These are phyloP conservation scores for Euwallacea fornicatus DNA, from an alignment of 1,140 invertebrate genomes.

Conservation along the genomic window DNA sequence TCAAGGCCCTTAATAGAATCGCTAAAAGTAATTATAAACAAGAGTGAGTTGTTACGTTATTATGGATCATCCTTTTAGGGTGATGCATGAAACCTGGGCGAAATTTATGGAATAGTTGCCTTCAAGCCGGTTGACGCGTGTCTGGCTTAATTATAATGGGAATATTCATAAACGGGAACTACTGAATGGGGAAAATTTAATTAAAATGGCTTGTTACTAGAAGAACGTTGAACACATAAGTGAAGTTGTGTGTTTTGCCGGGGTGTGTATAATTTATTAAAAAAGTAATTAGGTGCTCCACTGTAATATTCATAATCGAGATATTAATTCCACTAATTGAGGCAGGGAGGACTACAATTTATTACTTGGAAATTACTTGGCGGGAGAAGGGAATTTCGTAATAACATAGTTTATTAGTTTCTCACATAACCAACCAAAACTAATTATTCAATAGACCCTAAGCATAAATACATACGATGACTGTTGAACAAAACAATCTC, in stretches of 20 bases:
- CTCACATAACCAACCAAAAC: background rate
- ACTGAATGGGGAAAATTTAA: constrained; percentile 45
- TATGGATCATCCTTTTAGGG: constrained; percentile 32
- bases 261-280: constrained; percentile 39
- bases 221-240: constrained; percentile 37
- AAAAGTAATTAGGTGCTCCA: constrained; percentile 36
- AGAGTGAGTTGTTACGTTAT: constrained; percentile 36
- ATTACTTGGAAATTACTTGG: constrained; percentile 22
- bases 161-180: constrained; percentile 44
- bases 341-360: constrained; percentile 23
- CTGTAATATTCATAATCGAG: constrained; percentile 36
- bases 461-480: background rate
- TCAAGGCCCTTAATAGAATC: constrained; percentile 15
- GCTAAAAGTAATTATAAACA: constrained; percentile 35
- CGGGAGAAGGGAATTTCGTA: constrained; percentile 16
- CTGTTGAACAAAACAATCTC: background rate
- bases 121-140: constrained; percentile 42
- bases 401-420: constrained; percentile 10
- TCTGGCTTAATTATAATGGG: constrained; percentile 46
- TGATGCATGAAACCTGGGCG: constrained; percentile 31
- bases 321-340: constrained; percentile 37
- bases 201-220: constrained; percentile 44
- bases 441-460: background rate
- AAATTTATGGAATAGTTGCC: constrained; percentile 39
- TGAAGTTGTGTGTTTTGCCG: constrained; percentile 33